Conservation (phyloP, 2,113 vertebrate species). For the Himantopus leucocephalus region DNA sequence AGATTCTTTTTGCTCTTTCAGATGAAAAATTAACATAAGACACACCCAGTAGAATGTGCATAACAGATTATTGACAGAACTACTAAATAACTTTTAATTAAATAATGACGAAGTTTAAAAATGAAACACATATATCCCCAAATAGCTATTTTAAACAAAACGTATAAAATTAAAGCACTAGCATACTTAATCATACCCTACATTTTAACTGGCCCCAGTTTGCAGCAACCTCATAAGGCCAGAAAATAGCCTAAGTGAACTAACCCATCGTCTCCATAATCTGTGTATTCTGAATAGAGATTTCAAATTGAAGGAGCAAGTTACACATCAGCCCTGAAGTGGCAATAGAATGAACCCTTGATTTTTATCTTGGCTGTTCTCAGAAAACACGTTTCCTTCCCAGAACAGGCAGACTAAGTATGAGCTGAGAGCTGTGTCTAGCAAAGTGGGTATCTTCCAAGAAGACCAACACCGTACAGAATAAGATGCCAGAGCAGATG, state of each 20-base stretch:
- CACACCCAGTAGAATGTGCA: background rate
- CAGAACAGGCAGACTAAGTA: background rate
- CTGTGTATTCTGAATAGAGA: background rate
- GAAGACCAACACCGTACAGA: background rate
- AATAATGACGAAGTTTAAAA: background rate
- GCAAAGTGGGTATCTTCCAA: background rate
- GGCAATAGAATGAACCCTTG: background rate
- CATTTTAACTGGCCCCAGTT: background rate
- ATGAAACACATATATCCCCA: background rate
- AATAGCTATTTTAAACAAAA: background rate
- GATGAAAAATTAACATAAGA: background rate
- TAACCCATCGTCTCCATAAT: background rate
- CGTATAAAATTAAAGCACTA: background rate
- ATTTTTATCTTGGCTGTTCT: background rate
- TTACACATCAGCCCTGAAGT: background rate
- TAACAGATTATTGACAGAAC: background rate
- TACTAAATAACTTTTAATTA: background rate
- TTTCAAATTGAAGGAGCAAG: background rate
- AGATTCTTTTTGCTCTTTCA: background rate
- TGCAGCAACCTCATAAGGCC: background rate
- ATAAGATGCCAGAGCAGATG: background rate
- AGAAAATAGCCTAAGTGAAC: background rate
- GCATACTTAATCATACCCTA: background rate
- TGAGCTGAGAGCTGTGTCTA: background rate
- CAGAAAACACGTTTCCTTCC: background rate